Conservation (phyloP, 2,797 vertebrate species). For the Enteromius argenteus region DNA sequence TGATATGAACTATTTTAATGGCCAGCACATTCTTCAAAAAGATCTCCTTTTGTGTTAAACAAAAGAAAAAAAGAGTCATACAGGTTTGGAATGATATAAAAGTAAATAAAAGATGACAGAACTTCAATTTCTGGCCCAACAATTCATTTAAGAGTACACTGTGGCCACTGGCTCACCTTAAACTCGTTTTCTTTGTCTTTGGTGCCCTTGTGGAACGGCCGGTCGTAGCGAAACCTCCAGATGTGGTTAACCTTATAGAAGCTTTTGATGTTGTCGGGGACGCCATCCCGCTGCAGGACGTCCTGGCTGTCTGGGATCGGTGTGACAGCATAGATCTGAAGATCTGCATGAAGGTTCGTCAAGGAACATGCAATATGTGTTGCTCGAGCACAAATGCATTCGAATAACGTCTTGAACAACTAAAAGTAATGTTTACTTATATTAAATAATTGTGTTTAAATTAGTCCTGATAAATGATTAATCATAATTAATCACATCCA, state of each 20-base stretch:
- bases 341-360: constrained; percentile 76
- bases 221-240: constrained; percentile 95
- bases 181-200: constrained; percentile 99
- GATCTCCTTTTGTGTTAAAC: neutral
- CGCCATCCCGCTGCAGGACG: constrained; percentile 93
- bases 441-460: neutral
- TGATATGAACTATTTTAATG: neutral
- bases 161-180: constrained; percentile 81
- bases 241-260: constrained; percentile 99
- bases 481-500: too few species aligned
- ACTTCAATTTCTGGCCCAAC: neutral
- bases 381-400: neutral
- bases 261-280: constrained; percentile 98
- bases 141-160: neutral
- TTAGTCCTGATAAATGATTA: neutral
- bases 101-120: neutral
- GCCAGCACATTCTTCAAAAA: neutral
- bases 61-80: neutral
- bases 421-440: neutral
- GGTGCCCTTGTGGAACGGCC: constrained; percentile 95
- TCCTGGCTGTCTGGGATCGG: constrained; percentile 97
- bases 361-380: constrained; percentile 61
- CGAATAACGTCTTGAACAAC: neutral
- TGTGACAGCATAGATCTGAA: constrained; percentile 98
- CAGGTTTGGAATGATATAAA: neutral